Conservation (phyloP, 2,113 vertebrate species). For the Aplodontia rufa region DNA sequence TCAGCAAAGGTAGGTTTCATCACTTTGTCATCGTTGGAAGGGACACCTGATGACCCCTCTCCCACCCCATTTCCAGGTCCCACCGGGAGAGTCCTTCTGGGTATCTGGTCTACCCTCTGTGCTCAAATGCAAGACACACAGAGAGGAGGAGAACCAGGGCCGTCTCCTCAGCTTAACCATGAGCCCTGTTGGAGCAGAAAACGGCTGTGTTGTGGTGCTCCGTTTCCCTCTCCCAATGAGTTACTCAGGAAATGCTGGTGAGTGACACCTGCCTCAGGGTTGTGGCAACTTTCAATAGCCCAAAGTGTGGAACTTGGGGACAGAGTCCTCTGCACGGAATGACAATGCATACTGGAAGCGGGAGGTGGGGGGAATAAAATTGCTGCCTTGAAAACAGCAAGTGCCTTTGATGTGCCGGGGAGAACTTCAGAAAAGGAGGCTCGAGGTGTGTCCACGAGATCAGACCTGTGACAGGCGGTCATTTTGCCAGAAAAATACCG, state of each 20-base stretch:
- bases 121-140: not conserved
- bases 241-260: slow-evolving; percentile 23
- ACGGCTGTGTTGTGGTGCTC: not conserved
- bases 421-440: not conserved
- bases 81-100: not conserved
- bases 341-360: not conserved
- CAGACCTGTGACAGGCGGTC: not conserved
- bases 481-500: not conserved
- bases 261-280: slow-evolving; percentile 20
- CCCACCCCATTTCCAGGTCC: not conserved
- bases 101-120: not conserved
- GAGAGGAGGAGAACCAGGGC: not conserved
- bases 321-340: slow-evolving; percentile 32
- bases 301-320: not conserved
- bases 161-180: not conserved
- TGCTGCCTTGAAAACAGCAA: slow-evolving; percentile 17
- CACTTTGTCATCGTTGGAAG: not conserved
- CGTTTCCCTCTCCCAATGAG: slow-evolving; percentile 33
- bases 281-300: slow-evolving; percentile 25
- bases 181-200: not conserved
- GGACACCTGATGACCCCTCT: not conserved
- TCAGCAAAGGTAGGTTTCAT: not conserved
- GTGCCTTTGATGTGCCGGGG: not conserved
- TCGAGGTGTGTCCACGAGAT: not conserved
- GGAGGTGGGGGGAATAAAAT: not conserved